phyloP scores from a whole-genome alignment of 2,888 invertebrate species.

The Lithophane leautieri region DNA sequence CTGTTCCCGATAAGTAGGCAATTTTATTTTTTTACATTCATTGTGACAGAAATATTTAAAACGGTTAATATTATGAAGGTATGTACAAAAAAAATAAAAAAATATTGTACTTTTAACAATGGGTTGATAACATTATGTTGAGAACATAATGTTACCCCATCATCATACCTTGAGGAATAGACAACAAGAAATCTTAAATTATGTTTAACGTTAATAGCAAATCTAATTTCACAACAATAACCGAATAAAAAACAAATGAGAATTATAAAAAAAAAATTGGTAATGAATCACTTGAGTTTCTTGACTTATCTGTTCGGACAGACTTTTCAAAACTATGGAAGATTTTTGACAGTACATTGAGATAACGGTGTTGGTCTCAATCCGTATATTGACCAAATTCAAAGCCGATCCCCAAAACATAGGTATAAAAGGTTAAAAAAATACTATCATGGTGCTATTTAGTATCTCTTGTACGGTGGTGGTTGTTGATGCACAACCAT shows the following conservation, averaged over 20 bases:
- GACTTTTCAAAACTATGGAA: neutral
- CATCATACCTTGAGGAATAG: neutral
- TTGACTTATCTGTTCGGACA: neutral
- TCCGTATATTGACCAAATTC: neutral
- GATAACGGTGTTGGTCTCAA: neutral
- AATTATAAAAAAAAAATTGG: neutral
- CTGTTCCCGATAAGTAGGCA: slow-evolving; percentile 26
- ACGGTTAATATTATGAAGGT: too few species aligned
- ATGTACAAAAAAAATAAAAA: too few species aligned
- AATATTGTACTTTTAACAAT: neutral
- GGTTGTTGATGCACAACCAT: slow-evolving; percentile 44
- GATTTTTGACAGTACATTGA: slow-evolving; percentile 2
- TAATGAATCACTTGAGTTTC: neutral
- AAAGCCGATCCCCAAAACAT: neutral
- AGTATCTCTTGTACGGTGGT: slow-evolving; percentile 60
- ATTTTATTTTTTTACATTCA: neutral
- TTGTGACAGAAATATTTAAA: neutral
- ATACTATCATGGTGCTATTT: neutral
- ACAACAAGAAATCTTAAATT: slow-evolving; percentile 15
- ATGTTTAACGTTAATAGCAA: neutral
- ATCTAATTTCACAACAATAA: neutral
- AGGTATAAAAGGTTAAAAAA: neutral
- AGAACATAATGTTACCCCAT: slow-evolving; percentile 5
- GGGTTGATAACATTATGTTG: neutral
- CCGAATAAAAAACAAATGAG: neutral